Conservation (phyloP, 2,797 vertebrate genomes). For the Vultur gryphus region DNA sequence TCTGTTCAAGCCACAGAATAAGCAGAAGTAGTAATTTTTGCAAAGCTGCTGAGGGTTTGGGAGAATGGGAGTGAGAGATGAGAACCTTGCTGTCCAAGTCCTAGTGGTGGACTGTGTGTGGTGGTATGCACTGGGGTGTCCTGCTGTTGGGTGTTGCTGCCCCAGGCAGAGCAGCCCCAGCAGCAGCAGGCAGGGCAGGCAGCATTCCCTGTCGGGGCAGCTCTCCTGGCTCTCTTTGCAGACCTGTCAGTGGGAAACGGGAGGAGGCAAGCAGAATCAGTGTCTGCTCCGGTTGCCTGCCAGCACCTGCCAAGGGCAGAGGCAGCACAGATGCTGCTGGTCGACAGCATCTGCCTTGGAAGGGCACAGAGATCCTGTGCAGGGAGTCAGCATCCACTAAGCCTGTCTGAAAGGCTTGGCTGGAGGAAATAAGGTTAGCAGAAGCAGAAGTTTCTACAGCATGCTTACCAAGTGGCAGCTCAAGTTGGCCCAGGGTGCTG, state of each 20-base stretch:
- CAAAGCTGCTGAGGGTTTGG: neutral
- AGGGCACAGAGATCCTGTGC: neutral
- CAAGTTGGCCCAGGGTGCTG: conserved; percentile 17
- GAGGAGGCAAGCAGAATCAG: neutral
- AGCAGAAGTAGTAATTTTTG: neutral
- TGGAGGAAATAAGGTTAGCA: conserved; percentile 13
- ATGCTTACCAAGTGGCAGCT: neutral
- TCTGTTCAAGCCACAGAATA: neutral
- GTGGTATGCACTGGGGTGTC: neutral
- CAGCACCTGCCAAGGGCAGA: neutral
- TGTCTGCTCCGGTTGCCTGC: rapidly evolving
- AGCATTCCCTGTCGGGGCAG: neutral
- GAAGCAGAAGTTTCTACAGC: conserved; percentile 25
- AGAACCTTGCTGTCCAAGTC: neutral
- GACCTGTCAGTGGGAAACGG: neutral
- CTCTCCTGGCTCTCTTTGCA: neutral
- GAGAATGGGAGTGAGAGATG: neutral
- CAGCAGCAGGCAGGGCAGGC: neutral
- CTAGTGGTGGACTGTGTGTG: neutral
- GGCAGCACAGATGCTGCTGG: neutral
- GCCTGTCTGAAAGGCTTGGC: neutral
- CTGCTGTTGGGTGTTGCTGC: neutral
- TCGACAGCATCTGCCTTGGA: neutral
- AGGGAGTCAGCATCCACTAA: neutral
- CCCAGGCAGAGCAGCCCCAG: neutral